Percentiles rank a stretch among this genome's conserved stretches.
Evolutionary conservation across 2,888 invertebrate genomes (phyloP).

Genomic region (Orthonychiurus folsomi): DNA sequence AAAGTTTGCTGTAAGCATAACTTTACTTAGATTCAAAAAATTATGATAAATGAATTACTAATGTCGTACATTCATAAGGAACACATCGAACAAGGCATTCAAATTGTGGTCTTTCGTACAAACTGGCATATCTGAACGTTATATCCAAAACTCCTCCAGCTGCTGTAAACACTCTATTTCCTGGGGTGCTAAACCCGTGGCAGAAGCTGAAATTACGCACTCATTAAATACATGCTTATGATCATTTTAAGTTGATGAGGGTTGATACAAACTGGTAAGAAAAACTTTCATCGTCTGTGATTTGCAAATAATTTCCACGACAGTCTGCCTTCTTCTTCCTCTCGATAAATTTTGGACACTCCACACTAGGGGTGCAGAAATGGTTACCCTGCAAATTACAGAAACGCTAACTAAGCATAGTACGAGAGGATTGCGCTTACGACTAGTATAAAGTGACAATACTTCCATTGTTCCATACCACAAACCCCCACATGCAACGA

Average conservation of each 20-base stretch:
- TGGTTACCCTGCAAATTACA: conserved; percentile 29
- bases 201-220: conserved; percentile 27
- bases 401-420: no score
- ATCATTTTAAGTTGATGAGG: neutral
- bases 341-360: conserved; percentile 27
- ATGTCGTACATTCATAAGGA: conserved; percentile 35
- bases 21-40: no score
- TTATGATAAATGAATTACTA: no score
- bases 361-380: conserved; percentile 34
- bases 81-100: conserved; percentile 35
- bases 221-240: neutral
- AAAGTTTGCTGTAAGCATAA: no score
- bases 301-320: conserved; percentile 31
- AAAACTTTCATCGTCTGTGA: conserved; percentile 36
- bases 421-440: neutral
- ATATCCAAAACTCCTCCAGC: conserved; percentile 32
- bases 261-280: conserved; percentile 23
- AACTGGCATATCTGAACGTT: conserved; percentile 26
- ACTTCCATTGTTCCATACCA: conserved; percentile 19
- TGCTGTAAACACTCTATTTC: conserved; percentile 21
- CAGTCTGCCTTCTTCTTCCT: conserved; percentile 26
- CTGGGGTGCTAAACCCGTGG: conserved; percentile 15
- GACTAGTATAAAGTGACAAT: conserved; percentile 4
- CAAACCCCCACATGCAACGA: conserved; percentile 36
- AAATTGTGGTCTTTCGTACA: conserved; percentile 21